Evolutionary conservation across 2,888 invertebrate genomes (phyloP).

Genomic region (Ichneumon xanthorius): DNA sequence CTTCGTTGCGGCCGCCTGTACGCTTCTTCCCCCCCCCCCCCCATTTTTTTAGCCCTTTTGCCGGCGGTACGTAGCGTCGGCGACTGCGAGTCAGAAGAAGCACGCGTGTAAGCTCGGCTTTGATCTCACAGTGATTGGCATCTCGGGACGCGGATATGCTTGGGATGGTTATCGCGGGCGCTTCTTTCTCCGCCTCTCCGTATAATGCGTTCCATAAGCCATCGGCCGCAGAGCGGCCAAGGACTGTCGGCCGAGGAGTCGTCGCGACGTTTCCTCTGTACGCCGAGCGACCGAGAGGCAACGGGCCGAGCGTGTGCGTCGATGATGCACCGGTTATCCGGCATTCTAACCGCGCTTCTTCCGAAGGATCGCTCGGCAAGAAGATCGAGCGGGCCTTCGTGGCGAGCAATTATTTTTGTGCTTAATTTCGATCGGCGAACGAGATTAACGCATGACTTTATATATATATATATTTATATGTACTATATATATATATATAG

Average conservation of each 20-base stretch:
- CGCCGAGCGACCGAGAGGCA: conserved; percentile 8
- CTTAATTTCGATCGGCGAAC: conserved; percentile 74
- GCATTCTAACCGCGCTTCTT: conserved; percentile 52
- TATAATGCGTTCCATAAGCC: not conserved
- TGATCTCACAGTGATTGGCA: conserved; percentile 7
- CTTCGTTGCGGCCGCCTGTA: conserved; percentile 50
- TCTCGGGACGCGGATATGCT: not conserved
- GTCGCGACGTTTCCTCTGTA: not conserved
- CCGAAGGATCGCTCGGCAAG: conserved; percentile 34
- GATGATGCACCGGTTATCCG: conserved; percentile 50
- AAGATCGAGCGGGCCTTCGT: conserved; percentile 48
- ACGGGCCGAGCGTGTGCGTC: conserved; percentile 6
- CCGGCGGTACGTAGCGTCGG: conserved; percentile 1
- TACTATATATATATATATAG: not conserved
- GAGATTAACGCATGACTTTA: conserved; percentile 73
- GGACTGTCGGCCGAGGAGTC: not conserved
- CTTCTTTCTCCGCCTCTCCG: not conserved
- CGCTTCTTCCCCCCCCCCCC: not conserved
- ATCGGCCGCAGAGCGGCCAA: not conserved
- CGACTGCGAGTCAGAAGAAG: not conserved
- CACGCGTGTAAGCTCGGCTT: not conserved
- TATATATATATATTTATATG: conserved; percentile 6
- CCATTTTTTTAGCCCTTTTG: conserved; percentile 13
- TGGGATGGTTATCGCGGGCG: not conserved
- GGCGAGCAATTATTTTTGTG: conserved; percentile 77